Evolutionary conservation across 2,113 vertebrate genomes (phyloP).

Genomic region (Pseudolaguvia tuberculata): DNA sequence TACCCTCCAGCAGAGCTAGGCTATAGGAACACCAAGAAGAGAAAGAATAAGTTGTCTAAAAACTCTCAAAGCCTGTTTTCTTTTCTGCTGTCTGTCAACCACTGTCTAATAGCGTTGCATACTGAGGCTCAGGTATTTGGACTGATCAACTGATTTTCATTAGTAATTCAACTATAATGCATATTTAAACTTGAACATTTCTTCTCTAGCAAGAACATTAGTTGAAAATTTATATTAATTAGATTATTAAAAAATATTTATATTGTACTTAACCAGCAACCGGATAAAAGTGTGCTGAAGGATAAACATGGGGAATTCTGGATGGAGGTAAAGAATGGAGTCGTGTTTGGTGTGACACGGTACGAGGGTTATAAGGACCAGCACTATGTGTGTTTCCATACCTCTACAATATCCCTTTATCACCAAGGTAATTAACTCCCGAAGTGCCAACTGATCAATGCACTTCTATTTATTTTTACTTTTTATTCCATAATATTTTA

Average conservation of each 20-base stretch:
- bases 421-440: constrained; percentile 81
- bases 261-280: constrained; percentile 63
- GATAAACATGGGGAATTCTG: constrained; percentile 92
- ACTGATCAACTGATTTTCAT: background rate
- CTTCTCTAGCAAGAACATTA: no score
- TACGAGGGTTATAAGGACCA: constrained; percentile 93
- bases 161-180: background rate
- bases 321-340: constrained; percentile 83
- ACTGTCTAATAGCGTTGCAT: constrained; percentile 83
- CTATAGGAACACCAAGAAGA: constrained; percentile 82
- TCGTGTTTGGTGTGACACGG: constrained; percentile 84
- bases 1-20: constrained; percentile 79
- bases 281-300: constrained; percentile 72
- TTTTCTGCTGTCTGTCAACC: constrained; percentile 80
- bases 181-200: no score
- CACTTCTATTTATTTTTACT: background rate
- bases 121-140: constrained; percentile 80
- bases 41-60: constrained; percentile 80
- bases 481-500: no score
- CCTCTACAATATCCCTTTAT: constrained; percentile 80
- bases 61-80: constrained; percentile 89
- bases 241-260: background rate
- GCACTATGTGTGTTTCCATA: constrained; percentile 91
- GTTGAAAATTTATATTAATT: no score
- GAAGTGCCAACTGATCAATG: background rate